Evolutionary conservation across 92 coral and sea anemone genomes (phyloP).

Genomic region (Parazoanthus swiftii): DNA sequence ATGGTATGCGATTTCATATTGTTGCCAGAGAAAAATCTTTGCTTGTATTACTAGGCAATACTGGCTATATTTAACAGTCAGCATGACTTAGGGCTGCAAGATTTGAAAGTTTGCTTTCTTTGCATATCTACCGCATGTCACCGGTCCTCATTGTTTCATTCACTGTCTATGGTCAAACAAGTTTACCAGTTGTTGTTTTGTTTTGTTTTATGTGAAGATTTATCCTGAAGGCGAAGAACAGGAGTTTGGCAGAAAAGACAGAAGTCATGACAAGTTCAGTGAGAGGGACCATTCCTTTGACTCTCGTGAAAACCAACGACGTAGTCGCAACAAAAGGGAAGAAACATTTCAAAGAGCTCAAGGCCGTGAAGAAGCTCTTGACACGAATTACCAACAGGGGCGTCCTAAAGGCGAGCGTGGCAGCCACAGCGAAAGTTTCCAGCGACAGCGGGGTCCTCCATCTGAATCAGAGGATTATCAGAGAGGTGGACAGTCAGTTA

Average conservation of each 20-base stretch:
- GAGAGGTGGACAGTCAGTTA: slow-evolving; percentile 71
- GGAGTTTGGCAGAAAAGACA: slow-evolving; percentile 19
- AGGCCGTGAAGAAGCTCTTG: slow-evolving; percentile 16
- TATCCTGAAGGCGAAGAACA: slow-evolving; percentile 29
- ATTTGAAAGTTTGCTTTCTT: neutral
- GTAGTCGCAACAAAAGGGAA: slow-evolving; percentile 14
- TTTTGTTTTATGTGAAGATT: neutral
- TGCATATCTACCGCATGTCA: neutral
- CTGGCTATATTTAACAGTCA: too few species aligned
- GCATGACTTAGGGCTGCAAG: too few species aligned
- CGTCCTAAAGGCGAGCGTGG: slow-evolving; percentile 25
- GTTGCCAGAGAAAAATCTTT: too few species aligned
- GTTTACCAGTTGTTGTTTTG: neutral
- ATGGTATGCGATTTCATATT: too few species aligned
- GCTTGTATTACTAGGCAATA: too few species aligned
- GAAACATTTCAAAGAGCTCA: slow-evolving; percentile 1
- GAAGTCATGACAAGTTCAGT: slow-evolving; percentile 9
- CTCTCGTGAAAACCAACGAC: slow-evolving; percentile 9
- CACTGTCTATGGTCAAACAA: neutral
- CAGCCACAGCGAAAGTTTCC: slow-evolving; percentile 34
- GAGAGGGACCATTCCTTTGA: slow-evolving; percentile 24
- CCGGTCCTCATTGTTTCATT: neutral
- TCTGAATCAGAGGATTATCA: slow-evolving; percentile 44
- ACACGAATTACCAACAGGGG: slow-evolving; percentile 19
- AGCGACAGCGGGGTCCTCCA: slow-evolving; percentile 36